Evolutionary conservation across 2,797 vertebrate species (phyloP).

Genomic region (Peromyscus nudipes): DNA sequence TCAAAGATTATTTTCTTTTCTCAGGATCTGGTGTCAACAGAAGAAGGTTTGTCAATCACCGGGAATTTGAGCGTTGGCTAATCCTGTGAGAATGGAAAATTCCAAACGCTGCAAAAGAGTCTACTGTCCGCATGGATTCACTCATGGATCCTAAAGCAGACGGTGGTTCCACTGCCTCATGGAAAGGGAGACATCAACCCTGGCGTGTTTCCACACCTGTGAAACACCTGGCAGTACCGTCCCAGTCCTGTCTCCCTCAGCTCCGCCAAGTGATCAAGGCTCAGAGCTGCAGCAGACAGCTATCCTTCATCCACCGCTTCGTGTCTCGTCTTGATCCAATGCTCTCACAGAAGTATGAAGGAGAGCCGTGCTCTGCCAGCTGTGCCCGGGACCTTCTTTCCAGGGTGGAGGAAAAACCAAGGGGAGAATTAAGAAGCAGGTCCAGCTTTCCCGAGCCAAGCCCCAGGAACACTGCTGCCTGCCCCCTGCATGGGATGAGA

Average conservation of each 20-base stretch:
- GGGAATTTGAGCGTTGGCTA: slow-evolving; percentile 58
- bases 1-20: slow-evolving; percentile 71
- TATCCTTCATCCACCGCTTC: background rate
- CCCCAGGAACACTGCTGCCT: background rate
- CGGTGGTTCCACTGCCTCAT: background rate
- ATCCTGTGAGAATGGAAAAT: slow-evolving; percentile 22
- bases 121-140: background rate
- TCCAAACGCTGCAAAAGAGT: background rate
- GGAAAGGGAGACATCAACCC: background rate
- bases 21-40: slow-evolving; percentile 20
- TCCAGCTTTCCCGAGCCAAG: background rate
- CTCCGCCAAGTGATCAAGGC: background rate
- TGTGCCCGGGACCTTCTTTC: background rate
- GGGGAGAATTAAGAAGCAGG: background rate
- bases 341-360: background rate
- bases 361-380: background rate
- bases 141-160: background rate
- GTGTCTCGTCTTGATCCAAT: background rate
- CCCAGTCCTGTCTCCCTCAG: background rate
- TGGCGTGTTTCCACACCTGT: background rate
- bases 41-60: slow-evolving; percentile 73
- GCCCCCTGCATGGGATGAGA: background rate
- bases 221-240: background rate
- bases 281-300: background rate
- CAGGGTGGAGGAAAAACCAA: background rate